These are phyloP conservation scores for Drosophila bunnanda DNA, from an alignment of 2,888 invertebrate species.

Conservation along the genomic window DNA sequence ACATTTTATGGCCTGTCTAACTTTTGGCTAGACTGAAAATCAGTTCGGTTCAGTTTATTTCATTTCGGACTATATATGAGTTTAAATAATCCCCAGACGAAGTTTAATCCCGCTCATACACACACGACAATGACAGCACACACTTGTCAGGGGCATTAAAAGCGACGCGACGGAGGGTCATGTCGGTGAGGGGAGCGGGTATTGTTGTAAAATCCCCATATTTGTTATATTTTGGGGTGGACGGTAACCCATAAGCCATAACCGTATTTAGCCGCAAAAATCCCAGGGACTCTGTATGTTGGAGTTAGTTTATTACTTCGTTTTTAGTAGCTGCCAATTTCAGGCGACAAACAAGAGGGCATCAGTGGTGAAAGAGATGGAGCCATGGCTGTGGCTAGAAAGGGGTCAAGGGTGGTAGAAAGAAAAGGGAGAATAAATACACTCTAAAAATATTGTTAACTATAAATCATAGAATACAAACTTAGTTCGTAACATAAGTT, in stretches of 20 bases:
- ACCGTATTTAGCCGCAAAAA: conserved; percentile 51
- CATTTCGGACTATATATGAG: conserved; percentile 24
- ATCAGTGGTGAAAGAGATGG: conserved; percentile 41
- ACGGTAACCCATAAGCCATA: conserved; percentile 45
- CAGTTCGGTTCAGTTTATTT: conserved; percentile 29
- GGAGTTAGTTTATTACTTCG: conserved; percentile 75
- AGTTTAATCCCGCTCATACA: conserved; percentile 31
- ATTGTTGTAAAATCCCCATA: conserved; percentile 35
- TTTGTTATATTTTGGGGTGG: conserved; percentile 42
- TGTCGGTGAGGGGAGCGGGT: neutral
- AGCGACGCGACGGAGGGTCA: conserved; percentile 25
- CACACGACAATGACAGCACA: conserved; percentile 22
- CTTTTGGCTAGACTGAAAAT: conserved; percentile 45
- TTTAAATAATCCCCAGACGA: conserved; percentile 43
- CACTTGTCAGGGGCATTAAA: conserved; percentile 58
- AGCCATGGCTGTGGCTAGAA: neutral
- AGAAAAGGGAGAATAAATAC: conserved; percentile 14
- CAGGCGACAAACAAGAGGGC: conserved; percentile 64
- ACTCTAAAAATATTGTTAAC: neutral
- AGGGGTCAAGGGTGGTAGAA: conserved; percentile 33
- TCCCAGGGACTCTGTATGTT: conserved; percentile 54
- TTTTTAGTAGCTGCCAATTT: conserved; percentile 79
- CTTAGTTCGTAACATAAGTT: too few species aligned
- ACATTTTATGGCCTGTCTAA: conserved; percentile 38
- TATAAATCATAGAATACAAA: too few species aligned